Conservation (phyloP, 2,113 vertebrate genomes). For the Pygoscelis antarcticus region DNA sequence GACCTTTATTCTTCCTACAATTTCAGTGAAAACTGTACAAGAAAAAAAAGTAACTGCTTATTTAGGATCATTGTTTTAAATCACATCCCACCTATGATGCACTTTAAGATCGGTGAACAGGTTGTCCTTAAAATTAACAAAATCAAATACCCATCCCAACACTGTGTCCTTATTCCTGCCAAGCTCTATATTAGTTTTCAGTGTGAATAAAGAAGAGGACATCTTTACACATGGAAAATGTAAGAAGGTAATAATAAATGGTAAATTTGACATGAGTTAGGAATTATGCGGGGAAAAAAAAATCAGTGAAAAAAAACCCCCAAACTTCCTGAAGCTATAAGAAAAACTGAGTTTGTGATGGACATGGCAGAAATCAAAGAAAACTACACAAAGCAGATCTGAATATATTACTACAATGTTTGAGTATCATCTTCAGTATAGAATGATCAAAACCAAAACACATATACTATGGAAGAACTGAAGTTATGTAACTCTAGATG, state of each 20-base stretch:
- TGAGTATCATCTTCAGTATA: not conserved
- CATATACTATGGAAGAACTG: not conserved
- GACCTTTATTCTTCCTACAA: not conserved
- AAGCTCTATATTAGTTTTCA: not conserved
- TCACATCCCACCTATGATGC: not conserved
- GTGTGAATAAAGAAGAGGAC: not conserved
- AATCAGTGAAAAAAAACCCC: fast-evolving
- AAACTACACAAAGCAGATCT: not conserved
- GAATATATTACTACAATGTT: not conserved
- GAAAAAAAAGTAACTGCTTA: not conserved
- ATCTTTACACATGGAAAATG: not conserved
- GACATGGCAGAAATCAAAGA: not conserved
- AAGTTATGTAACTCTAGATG: not conserved
- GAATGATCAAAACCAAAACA: not conserved
- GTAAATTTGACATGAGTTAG: not conserved
- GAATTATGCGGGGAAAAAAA: not conserved
- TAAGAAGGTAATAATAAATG: not conserved
- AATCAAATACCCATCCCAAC: not conserved
- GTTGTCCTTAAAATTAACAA: not conserved
- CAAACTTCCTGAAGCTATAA: not conserved
- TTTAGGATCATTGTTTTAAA: not conserved
- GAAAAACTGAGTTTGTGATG: not conserved
- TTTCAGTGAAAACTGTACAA: not conserved
- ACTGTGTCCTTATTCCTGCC: not conserved
- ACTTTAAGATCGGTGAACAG: not conserved